A percentile compares a stretch with the other conserved stretches of the same genome.
Evolutionary conservation across 1,140 invertebrate genomes (phyloP).

Genomic region (Heliconius congener): DNA sequence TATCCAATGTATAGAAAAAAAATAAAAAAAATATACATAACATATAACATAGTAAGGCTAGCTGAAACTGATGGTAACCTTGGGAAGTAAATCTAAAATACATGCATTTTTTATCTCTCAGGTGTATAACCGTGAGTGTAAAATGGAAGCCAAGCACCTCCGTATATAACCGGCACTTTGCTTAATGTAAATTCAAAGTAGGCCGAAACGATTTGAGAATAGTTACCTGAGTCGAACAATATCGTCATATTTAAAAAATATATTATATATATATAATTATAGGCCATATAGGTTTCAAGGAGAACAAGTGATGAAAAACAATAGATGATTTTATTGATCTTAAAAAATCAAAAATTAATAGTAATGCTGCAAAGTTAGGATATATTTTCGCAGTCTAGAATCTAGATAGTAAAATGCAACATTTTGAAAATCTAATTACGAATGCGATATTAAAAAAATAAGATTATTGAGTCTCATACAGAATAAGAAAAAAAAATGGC

Average conservation of each 20-base stretch:
- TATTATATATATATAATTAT: background rate
- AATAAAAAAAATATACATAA: conserved; percentile 52
- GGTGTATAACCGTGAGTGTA: conserved; percentile 38
- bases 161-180: conserved; percentile 38
- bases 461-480: background rate
- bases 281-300: background rate
- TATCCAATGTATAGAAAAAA: conserved; percentile 54
- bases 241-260: background rate
- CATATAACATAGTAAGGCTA: conserved; percentile 63
- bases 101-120: conserved; percentile 56
- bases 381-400: no score
- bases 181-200: conserved; percentile 5
- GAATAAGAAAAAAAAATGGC: background rate
- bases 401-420: no score
- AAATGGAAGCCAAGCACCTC: conserved; percentile 46
- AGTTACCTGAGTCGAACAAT: background rate
- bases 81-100: conserved; percentile 70
- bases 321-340: no score
- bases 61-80: conserved; percentile 80
- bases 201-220: conserved; percentile 10
- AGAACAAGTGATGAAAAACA: no score
- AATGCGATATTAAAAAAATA: background rate
- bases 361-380: no score
- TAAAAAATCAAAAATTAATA: no score
- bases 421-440: no score